phyloP scores from a whole-genome alignment of 2,113 vertebrate genomes.

The Tragelaphus scriptus region DNA sequence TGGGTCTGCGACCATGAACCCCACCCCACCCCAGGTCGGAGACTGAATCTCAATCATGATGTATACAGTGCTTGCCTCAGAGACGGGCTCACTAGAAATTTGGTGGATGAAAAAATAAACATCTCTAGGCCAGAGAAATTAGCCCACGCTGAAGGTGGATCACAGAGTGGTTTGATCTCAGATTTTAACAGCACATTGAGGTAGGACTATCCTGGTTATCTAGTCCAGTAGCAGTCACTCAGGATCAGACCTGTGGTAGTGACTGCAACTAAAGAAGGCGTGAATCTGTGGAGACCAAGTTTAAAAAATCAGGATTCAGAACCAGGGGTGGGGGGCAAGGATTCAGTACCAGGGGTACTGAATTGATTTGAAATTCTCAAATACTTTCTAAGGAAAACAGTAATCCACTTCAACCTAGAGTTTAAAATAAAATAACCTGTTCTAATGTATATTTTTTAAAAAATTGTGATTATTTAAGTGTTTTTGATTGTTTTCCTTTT shows the following conservation, averaged over 20 bases:
- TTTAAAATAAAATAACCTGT: constrained; percentile 41
- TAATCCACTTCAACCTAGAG: not conserved
- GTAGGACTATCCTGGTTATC: not conserved
- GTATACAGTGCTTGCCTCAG: not conserved
- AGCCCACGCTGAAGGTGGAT: not conserved
- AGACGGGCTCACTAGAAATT: not conserved
- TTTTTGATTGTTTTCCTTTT: constrained; percentile 37
- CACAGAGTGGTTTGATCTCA: not conserved
- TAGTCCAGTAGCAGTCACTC: not conserved
- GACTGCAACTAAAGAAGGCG: not conserved
- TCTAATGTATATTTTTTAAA: not conserved
- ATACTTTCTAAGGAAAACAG: not conserved
- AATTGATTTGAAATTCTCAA: not conserved
- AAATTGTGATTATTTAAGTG: constrained; percentile 41
- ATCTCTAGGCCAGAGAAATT: not conserved
- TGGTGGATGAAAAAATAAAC: not conserved
- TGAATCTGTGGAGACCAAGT: not conserved
- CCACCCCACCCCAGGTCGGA: not conserved
- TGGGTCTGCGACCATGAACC: not conserved
- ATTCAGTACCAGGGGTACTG: not conserved
- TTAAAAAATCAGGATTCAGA: not conserved
- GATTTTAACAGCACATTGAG: not conserved
- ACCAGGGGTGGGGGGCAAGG: no score
- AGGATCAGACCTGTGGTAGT: not conserved
- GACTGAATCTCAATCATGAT: not conserved